Evolutionary conservation across 2,888 invertebrate species (phyloP).

Genomic region (Rhingia rostrata): DNA sequence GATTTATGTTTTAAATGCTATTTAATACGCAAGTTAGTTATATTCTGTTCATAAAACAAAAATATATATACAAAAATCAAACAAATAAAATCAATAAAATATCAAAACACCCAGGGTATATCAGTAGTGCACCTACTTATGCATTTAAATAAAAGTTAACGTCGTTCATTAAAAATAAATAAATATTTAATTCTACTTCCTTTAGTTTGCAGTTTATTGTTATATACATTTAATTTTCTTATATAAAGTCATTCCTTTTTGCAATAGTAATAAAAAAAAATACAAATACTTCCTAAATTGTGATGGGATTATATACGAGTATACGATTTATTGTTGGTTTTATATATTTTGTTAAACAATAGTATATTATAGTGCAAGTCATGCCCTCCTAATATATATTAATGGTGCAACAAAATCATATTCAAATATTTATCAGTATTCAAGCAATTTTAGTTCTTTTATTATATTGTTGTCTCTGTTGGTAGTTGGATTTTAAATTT

Average conservation of each 20-base stretch:
- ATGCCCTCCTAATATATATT: slow-evolving; percentile 64
- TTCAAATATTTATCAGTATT: slow-evolving; percentile 23
- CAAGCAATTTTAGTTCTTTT: slow-evolving; percentile 39
- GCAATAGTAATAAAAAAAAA: slow-evolving; percentile 41
- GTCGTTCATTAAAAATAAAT: slow-evolving; percentile 14
- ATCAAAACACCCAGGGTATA: slow-evolving; percentile 75
- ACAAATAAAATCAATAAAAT: slow-evolving; percentile 34
- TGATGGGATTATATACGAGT: slow-evolving; percentile 36
- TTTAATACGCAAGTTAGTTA: not conserved
- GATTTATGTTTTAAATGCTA: not conserved
- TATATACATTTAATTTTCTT: slow-evolving; percentile 41
- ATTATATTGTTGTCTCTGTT: slow-evolving; percentile 16
- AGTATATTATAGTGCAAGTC: slow-evolving; percentile 60
- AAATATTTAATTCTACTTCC: slow-evolving; percentile 27
- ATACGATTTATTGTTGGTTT: slow-evolving; percentile 26
- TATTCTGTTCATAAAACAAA: not conserved
- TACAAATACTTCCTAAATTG: slow-evolving; percentile 34
- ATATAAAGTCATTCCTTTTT: slow-evolving; percentile 41
- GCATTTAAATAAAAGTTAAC: slow-evolving; percentile 28
- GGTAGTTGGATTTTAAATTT: slow-evolving; percentile 22
- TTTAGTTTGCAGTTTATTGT: slow-evolving; percentile 12
- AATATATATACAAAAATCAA: slow-evolving; percentile 45
- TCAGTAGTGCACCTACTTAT: slow-evolving; percentile 73
- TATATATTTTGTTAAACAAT: slow-evolving; percentile 34
- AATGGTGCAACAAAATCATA: slow-evolving; percentile 66